A percentile compares a stretch with the other conserved stretches of the same genome.
Evolutionary conservation across 2,113 vertebrate species (phyloP).

Genomic region (Tragelaphus strepsiceros): DNA sequence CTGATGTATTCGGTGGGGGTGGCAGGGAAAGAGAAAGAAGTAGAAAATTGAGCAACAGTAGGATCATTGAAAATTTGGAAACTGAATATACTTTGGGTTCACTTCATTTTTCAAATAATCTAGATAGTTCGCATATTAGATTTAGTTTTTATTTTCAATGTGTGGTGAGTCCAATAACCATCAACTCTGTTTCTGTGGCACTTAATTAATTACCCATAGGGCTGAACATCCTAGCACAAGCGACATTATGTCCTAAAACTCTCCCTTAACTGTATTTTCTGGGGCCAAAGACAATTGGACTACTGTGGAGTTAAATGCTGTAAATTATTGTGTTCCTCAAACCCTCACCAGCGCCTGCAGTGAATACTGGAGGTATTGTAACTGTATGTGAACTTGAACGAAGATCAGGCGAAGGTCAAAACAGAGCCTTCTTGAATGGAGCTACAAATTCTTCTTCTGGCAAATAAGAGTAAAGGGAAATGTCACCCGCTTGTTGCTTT

Average conservation of each 20-base stretch:
- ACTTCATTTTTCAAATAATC: neutral
- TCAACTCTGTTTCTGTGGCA: neutral
- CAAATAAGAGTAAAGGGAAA: conserved; percentile 41
- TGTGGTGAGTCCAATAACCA: neutral
- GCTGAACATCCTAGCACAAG: neutral
- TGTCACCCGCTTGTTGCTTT: conserved; percentile 63
- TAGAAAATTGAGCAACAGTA: neutral
- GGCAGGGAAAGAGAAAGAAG: neutral
- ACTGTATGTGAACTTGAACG: neutral
- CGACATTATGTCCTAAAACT: neutral
- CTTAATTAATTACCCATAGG: neutral
- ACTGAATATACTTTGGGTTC: neutral
- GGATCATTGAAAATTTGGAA: neutral
- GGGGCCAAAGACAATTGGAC: conserved; percentile 36
- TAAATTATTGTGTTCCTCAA: neutral
- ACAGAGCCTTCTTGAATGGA: conserved; percentile 47
- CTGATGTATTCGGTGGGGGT: neutral
- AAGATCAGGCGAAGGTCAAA: conserved; percentile 29
- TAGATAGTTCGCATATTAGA: neutral
- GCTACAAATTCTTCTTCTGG: conserved; percentile 50
- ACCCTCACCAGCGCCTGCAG: neutral
- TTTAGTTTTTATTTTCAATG: neutral
- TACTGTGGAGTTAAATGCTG: conserved; percentile 50
- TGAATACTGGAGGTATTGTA: conserved; percentile 41
- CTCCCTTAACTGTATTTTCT: neutral